Base-by-base conservation (phyloP, 2,797 vertebrate genomes). In the Acanthiza pusilla region DNA sequence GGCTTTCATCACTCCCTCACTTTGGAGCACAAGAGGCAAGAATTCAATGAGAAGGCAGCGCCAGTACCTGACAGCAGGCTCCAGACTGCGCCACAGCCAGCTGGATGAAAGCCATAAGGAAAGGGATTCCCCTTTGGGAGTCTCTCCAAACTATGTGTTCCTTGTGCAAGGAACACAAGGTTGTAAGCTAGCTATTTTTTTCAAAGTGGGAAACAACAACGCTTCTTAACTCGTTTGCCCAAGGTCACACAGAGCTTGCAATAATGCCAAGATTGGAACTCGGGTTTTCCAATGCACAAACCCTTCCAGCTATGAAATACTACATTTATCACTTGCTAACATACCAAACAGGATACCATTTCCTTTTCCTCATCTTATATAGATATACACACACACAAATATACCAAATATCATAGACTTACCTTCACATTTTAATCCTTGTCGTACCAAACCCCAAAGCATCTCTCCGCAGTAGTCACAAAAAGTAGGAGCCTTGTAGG, bases 391-490 rank as follows among this genome's bases (percentile, higher is more conserved):
- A 45, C 19, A 65, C 12, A 77, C 17, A 92, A 75, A 29, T 16
- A 43, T 14, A 55, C 16, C 48, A 67, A 75, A 50, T 68, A 66
- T 40, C 51, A 74, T 3, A 68, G 47, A 11, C 91, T 87, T 95
- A 99, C 99, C 99, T 99, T 99, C 99, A 97, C 99, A 99, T 98
- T 99, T 99, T 93, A 99, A 98, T 66, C 99, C 99, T 95, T 99
- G 99, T 63, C 99, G 98, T 94, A 99, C 99, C 74, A 99, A 98
- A 95, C 99, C 99, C 99, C 99, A 99, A 57, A 99, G 98, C 99
- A 99, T 99, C 97, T 99, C 99, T 93, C 99, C 99, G 16, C 99
- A 99, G 98, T 99, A 99, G 98, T 99, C 99, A 86, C 99, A 99
- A 97, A 99, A 99, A 89, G 99, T 99, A 95, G 99, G 99, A 89